Evolutionary conservation across 2,888 invertebrate species (phyloP), one percentile per base, ranked within the genome.

Genomic region (Microplitis manilae): DNA sequence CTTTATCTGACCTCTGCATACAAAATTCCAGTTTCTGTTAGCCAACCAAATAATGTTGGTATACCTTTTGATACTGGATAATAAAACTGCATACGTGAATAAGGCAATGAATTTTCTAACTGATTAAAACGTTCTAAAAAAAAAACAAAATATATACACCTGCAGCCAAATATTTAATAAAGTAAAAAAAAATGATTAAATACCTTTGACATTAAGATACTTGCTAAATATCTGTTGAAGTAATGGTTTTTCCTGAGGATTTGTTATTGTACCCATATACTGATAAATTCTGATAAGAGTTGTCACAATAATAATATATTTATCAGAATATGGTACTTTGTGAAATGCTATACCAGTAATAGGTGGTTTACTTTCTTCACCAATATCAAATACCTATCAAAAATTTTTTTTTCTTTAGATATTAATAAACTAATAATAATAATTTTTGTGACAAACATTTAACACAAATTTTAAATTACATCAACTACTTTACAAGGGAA

Each of bases 291-390:
- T 93, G 69, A 94, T 94, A 1, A 95, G 93, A 5, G 98, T 97
- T 0, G 97, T 95, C 2, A 95, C 95, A 81, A 98, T 93, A 60
- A 98, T 94, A 75, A 95, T 94, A 89, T 95, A 97, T 85, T 94
- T 94, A 79, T 94, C 94, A 0, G 94, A 92, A 71, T 92, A 92
- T 9, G 94, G 93, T 77, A 96, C 91, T 86, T 94, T 93, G 87
- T 96, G 94, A 89, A 96, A 95, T 87, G 96, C 95, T 74, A 98
- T 91, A 0, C 96, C 97, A n/a, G 96, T 97, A 79, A 98, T 96
- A 0, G 96, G 94, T 77, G 94, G 95, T 68, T 93, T 92, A 39
- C 93, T 92, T 0, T 95, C 95, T 89, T 94, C 94, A 0, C 96
- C 96, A 82, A 97, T 93, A 90, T 97, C 97, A 87, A 96, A 97